Evolutionary conservation across 2,113 vertebrate genomes (phyloP).

Genomic region (Ammospiza caudacuta): DNA sequence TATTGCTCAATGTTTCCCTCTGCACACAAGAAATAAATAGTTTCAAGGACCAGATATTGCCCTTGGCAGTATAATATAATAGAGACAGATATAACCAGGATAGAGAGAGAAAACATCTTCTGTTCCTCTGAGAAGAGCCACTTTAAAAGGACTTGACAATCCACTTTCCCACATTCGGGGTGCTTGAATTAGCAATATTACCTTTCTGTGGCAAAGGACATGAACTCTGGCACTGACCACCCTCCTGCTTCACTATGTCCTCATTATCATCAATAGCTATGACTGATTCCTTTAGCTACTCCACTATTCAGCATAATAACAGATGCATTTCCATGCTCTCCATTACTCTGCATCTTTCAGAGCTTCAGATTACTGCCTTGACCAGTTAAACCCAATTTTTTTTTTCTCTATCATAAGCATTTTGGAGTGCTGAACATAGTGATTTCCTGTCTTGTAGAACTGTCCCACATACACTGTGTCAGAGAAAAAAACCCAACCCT

Average conservation of each 20-base stretch:
- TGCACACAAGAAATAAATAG: slow-evolving; percentile 20
- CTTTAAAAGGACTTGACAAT: not conserved
- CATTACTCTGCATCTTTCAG: not conserved
- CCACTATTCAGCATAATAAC: not conserved
- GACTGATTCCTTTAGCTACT: not conserved
- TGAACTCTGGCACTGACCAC: not conserved
- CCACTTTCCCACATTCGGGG: not conserved
- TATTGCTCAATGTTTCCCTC: not conserved
- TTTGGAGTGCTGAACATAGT: not conserved
- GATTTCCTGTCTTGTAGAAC: not conserved
- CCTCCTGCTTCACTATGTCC: not conserved
- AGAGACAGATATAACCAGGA: slow-evolving; percentile 12
- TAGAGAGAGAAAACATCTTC: slow-evolving; percentile 31
- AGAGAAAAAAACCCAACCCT: not conserved
- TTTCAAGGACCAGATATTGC: slow-evolving; percentile 32
- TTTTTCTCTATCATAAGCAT: not conserved
- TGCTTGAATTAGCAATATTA: not conserved
- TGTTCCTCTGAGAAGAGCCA: not conserved
- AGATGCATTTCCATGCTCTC: not conserved
- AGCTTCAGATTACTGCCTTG: not conserved
- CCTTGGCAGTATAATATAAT: slow-evolving; percentile 35
- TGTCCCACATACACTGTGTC: not conserved
- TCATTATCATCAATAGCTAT: not conserved
- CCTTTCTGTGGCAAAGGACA: not conserved
- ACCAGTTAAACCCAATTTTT: not conserved